These are phyloP conservation scores for Silurus aristotelis DNA, from an alignment of 2,797 vertebrate species.

Conservation along the genomic window DNA sequence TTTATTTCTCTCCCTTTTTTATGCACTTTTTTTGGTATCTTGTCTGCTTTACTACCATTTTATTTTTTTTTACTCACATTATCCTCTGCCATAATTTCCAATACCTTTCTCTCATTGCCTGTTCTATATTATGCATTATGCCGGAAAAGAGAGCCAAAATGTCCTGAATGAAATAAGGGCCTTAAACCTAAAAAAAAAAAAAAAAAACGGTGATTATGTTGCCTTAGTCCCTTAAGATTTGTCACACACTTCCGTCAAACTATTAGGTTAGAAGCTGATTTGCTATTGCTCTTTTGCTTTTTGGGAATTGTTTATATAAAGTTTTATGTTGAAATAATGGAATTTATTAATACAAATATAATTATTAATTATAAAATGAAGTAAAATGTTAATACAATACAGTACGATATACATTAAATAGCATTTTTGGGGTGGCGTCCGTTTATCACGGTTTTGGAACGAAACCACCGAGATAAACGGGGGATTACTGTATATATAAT, in stretches of 20 bases:
- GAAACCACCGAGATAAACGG: too few relatives aligned
- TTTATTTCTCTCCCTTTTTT: conserved; percentile 2
- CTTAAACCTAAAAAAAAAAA: background rate
- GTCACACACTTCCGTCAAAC: background rate
- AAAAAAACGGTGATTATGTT: background rate
- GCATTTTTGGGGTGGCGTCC: too few relatives aligned
- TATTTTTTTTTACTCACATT: background rate
- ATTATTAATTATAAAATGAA: too few relatives aligned
- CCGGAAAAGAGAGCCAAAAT: background rate
- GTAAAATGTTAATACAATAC: too few relatives aligned
- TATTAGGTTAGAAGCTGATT: background rate
- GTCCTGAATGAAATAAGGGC: background rate
- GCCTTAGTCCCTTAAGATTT: background rate
- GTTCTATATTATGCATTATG: conserved; percentile 1
- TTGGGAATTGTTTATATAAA: too few relatives aligned
- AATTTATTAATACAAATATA: too few relatives aligned
- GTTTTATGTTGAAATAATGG: too few relatives aligned
- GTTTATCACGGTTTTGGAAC: too few relatives aligned
- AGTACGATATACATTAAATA: too few relatives aligned
- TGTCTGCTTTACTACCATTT: background rate
- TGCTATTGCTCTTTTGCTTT: too few relatives aligned
- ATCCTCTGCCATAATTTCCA: background rate
- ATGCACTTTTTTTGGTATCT: background rate
- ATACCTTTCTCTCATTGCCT: background rate
- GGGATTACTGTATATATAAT: background rate